Percentiles rank a stretch among this genome's conserved stretches.
phyloP scores from a whole-genome alignment of 1,140 invertebrate genomes.

The Metaphire vulgaris region DNA sequence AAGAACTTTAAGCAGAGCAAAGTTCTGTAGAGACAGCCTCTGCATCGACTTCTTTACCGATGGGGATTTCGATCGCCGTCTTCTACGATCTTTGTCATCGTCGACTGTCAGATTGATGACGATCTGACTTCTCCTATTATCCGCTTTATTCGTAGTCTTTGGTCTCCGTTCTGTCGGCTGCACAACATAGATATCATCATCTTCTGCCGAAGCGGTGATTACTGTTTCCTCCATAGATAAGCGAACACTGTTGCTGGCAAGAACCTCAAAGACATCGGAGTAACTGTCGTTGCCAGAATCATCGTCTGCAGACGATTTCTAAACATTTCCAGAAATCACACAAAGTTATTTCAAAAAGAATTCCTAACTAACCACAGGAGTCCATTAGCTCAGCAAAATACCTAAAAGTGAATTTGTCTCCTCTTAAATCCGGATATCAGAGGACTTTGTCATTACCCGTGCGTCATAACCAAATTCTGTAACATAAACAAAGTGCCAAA shows the following conservation, averaged over 20 bases:
- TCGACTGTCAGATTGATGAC: neutral
- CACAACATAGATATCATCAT: neutral
- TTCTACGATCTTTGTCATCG: no score
- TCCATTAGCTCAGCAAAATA: no score
- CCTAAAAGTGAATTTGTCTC: no score
- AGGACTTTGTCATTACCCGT: no score
- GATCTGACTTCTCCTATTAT: neutral
- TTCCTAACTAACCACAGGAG: no score
- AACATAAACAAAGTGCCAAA: no score
- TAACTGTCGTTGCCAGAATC: neutral
- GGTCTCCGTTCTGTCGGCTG: slow-evolving; percentile 39
- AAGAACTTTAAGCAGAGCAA: slow-evolving; percentile 49
- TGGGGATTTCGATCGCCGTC: neutral
- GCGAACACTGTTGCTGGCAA: neutral
- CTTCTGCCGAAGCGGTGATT: neutral
- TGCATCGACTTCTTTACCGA: no score
- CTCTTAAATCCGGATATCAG: no score
- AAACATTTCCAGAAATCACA: no score
- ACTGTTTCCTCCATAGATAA: neutral
- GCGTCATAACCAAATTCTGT: no score
- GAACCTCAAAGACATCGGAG: slow-evolving; percentile 11
- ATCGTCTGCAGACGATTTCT: no score
- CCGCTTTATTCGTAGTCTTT: neutral
- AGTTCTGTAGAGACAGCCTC: slow-evolving; percentile 44
- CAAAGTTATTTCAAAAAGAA: no score